Evolutionary conservation across 2,113 vertebrate species (phyloP).

Genomic region (Ptilorrhoa leucosticta): DNA sequence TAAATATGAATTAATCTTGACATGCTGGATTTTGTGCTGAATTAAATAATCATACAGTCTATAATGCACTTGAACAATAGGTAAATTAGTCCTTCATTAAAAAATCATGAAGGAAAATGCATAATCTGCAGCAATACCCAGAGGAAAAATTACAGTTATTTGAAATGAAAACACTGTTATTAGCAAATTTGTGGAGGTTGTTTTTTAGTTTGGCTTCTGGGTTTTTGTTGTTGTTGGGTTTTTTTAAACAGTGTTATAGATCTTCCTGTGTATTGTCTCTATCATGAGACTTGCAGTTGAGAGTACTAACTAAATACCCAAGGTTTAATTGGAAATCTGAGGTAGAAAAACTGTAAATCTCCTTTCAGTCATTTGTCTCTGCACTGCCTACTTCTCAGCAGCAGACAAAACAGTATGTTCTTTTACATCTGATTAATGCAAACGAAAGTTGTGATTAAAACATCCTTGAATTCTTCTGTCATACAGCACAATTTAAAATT

Average conservation of each 20-base stretch:
- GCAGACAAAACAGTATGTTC: neutral
- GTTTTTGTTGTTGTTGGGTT: neutral
- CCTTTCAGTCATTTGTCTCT: constrained; percentile 60
- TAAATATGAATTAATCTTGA: constrained; percentile 64
- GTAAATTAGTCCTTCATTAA: constrained; percentile 71
- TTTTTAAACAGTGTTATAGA: neutral
- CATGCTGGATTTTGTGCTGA: constrained; percentile 49
- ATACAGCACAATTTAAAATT: constrained; percentile 38
- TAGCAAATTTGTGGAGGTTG: constrained; percentile 53
- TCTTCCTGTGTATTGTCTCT: constrained; percentile 18
- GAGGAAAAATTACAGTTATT: constrained; percentile 64
- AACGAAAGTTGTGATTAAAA: constrained; percentile 51
- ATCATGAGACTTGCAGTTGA: constrained; percentile 5
- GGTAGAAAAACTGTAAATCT: constrained; percentile 51
- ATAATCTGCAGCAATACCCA: constrained; percentile 38
- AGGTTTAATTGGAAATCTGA: constrained; percentile 64
- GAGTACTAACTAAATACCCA: constrained; percentile 56
- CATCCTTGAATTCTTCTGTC: constrained; percentile 44
- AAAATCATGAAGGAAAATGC: constrained; percentile 65
- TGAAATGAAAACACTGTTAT: constrained; percentile 48
- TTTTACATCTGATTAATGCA: constrained; percentile 62
- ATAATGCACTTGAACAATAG: constrained; percentile 47
- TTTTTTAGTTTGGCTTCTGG: neutral
- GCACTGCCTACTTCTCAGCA: neutral
- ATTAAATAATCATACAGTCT: constrained; percentile 53